A percentile compares a stretch with the other conserved stretches of the same genome.
phyloP scores from a whole-genome alignment of 2,888 invertebrate species.

The Invenusta paracnida region DNA sequence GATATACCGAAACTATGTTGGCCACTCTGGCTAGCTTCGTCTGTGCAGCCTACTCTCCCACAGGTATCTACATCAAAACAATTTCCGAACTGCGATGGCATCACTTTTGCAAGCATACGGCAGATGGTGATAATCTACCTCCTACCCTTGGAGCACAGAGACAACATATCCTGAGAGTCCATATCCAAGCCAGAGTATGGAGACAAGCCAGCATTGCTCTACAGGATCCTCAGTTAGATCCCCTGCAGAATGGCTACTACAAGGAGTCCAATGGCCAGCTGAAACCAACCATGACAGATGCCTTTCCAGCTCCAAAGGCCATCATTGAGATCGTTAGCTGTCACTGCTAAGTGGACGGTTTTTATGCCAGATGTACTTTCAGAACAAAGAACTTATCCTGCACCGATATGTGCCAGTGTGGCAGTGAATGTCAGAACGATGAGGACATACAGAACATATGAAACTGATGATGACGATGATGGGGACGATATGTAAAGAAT shows the following conservation, averaged over 20 bases:
- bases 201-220: constrained; percentile 11
- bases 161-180: constrained; percentile 36
- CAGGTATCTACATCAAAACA: constrained; percentile 33
- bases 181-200: constrained; percentile 31
- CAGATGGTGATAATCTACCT: constrained; percentile 27
- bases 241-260: constrained; percentile 39
- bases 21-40: constrained; percentile 8
- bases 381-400: constrained; percentile 37
- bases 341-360: constrained; percentile 32
- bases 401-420: constrained; percentile 41
- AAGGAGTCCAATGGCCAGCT: constrained; percentile 32
- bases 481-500: not conserved
- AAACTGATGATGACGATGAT: constrained; percentile 15
- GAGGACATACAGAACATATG: constrained; percentile 29
- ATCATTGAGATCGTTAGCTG: constrained; percentile 39
- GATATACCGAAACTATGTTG: not conserved
- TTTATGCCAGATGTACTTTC: constrained; percentile 34
- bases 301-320: constrained; percentile 39
- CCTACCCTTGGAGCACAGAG: constrained; percentile 39
- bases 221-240: constrained; percentile 28
- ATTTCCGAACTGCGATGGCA: constrained; percentile 41
- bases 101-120: constrained; percentile 38
- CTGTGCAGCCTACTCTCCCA: constrained; percentile 36
- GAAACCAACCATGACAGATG: constrained; percentile 32
- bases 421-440: constrained; percentile 41